These are phyloP conservation scores for Cosmia pyralina DNA, from an alignment of 2,888 invertebrate species.

Conservation along the genomic window DNA sequence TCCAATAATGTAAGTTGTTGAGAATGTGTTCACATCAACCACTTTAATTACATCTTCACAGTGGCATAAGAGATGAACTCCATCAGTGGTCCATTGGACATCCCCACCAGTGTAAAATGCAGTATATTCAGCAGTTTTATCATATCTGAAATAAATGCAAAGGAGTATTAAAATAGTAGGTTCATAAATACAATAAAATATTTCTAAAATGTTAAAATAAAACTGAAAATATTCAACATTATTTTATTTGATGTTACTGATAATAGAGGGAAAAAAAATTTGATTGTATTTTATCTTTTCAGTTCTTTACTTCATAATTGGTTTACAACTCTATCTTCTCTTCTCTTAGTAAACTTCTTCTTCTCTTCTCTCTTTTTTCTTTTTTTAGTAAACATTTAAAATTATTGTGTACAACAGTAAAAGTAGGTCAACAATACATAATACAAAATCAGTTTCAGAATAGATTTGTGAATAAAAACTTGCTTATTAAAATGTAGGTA, in stretches of 20 bases:
- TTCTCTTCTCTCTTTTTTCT: too few species aligned
- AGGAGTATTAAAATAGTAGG: not conserved
- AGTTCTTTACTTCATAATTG: not conserved
- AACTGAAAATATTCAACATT: too few species aligned
- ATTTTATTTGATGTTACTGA: not conserved
- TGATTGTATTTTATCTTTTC: not conserved
- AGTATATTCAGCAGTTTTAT: conserved; percentile 92
- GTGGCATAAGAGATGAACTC: conserved; percentile 93
- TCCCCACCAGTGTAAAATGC: conserved; percentile 96
- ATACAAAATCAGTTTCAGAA: not conserved
- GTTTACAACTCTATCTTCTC: too few species aligned
- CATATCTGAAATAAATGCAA: conserved; percentile 90
- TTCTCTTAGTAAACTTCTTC: too few species aligned
- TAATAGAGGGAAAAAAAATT: not conserved
- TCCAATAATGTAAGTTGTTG: conserved; percentile 89
- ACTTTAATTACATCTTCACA: conserved; percentile 93
- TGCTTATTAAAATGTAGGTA: not conserved
- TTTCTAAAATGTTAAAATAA: not conserved
- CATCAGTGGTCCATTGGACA: conserved; percentile 93
- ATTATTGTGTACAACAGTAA: not conserved
- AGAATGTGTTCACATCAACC: conserved; percentile 92
- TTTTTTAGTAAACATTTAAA: not conserved
- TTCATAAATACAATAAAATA: too few species aligned
- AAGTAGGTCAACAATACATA: not conserved
- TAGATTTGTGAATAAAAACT: not conserved